Evolutionary conservation across 2,797 vertebrate species (phyloP), one percentile per base, ranked within the genome.

Genomic region (Anas bernieri): DNA sequence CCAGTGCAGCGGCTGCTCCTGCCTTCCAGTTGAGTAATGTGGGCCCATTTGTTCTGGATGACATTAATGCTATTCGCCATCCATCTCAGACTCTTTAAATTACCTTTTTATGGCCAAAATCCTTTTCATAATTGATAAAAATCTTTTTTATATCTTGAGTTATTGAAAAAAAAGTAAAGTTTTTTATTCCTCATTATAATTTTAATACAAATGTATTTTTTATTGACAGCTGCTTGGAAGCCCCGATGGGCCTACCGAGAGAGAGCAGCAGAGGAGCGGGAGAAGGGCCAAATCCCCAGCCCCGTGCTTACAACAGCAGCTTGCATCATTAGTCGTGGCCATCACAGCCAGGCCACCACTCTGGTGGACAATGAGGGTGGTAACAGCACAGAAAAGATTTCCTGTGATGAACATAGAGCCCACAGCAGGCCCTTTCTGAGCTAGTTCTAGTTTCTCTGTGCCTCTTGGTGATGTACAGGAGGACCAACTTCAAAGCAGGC

Each of bases 91-190:
- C 96, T 97, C 90, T 81, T 97, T 98, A 98, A 98, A 98, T 97
- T 98, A 97, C 96, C 96, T 96, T 96, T 97, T 97, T 97, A 97
- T 97, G 92, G 96, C 97, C 96, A 83, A 98, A 97, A 96, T 97
- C 91, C 95, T 96, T 97, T 95, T 97, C 96, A 96, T 97, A 98
- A 98, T 97, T 97, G 98, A 98, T 98, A 97, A 98, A 98, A 98
- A 98, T 98, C 97, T 95, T 96, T 97, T 97, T 97, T 97, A 97
- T 97, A 93, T 95, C 90, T 26, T 5, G 12, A 92, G 93, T 97
- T 98, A 98, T 96, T 96, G 95, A 92, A 96, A 85, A 90, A 90
- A 94, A 93, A 70, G 52, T 87, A 74, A 91, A 86, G 78, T 39
- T 87, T 97, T 96, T 97, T 97, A 97, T 95, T 98, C 90, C 81